These are phyloP conservation scores for Philonicus albiceps DNA, from an alignment of 2,888 invertebrate genomes.

Conservation along the genomic window DNA sequence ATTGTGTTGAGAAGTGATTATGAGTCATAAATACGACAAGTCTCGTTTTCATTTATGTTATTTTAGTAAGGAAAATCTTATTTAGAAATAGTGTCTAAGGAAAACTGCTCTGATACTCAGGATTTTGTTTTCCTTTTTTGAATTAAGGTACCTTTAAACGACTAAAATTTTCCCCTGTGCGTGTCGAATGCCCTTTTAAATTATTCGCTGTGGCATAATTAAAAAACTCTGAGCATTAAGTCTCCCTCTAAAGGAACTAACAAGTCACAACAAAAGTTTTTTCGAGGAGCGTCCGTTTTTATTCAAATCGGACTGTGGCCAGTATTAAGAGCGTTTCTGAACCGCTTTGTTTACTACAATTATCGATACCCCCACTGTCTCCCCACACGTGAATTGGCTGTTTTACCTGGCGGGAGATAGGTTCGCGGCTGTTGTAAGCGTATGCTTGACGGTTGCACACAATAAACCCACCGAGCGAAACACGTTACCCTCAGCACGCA, in stretches of 20 bases:
- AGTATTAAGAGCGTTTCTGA: neutral
- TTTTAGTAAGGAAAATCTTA: too few species aligned
- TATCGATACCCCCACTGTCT: conserved; percentile 9
- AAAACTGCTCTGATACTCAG: too few species aligned
- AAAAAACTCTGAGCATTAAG: too few species aligned
- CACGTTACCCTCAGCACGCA: neutral
- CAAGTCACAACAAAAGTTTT: neutral
- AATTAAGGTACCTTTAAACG: too few species aligned
- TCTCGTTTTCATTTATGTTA: too few species aligned
- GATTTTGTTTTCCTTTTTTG: too few species aligned
- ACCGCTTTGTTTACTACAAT: conserved; percentile 38
- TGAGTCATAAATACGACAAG: too few species aligned
- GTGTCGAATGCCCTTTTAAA: too few species aligned
- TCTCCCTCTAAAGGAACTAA: neutral
- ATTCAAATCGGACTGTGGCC: neutral
- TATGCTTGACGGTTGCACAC: neutral
- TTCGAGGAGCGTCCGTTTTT: neutral
- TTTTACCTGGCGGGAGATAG: conserved; percentile 29
- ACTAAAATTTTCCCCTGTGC: too few species aligned
- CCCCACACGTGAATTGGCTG: conserved; percentile 29
- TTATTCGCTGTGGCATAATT: too few species aligned
- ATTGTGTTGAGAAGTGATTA: too few species aligned
- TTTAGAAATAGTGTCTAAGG: too few species aligned
- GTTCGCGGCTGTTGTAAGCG: conserved; percentile 16
- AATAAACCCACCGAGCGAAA: neutral